These are phyloP conservation scores for Brenthis daphne DNA, from an alignment of 2,888 invertebrate species.

Conservation along the genomic window DNA sequence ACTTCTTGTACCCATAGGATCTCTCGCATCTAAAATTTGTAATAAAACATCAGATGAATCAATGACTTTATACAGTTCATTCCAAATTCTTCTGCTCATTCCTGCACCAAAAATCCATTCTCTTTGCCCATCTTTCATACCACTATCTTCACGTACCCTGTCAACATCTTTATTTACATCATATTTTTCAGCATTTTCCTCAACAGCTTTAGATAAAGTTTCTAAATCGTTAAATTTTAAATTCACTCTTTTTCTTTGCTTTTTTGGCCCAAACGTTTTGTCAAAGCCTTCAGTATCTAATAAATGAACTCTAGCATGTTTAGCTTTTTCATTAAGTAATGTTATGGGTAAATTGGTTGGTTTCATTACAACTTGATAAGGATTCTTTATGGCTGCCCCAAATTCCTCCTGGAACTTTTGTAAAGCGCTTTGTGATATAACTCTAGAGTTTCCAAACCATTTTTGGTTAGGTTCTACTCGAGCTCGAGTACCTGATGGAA, in stretches of 20 bases:
- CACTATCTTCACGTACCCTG: conserved; percentile 90
- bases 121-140: conserved; percentile 89
- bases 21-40: conserved; percentile 97
- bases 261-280: conserved; percentile 97
- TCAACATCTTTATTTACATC: conserved; percentile 92
- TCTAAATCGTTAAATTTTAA: conserved; percentile 88
- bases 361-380: conserved; percentile 98
- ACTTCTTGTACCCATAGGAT: conserved; percentile 98
- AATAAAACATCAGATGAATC: conserved; percentile 99
- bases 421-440: conserved; percentile 94
- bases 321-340: conserved; percentile 94
- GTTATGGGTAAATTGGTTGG: conserved; percentile 97
- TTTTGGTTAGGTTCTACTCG: conserved; percentile 98
- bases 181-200: conserved; percentile 88
- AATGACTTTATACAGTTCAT: conserved; percentile 98
- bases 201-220: conserved; percentile 88
- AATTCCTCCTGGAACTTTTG: conserved; percentile 97
- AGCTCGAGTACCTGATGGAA: conserved; percentile 94
- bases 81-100: conserved; percentile 98
- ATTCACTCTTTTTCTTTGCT: conserved; percentile 94
- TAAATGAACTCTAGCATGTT: conserved; percentile 95
- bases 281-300: conserved; percentile 97
- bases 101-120: conserved; percentile 98
- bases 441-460: conserved; percentile 99
- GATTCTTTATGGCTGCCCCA: conserved; percentile 96